Evolutionary conservation across 2,888 invertebrate genomes (phyloP).

Genomic region (Synanthedon tipuliformis): DNA sequence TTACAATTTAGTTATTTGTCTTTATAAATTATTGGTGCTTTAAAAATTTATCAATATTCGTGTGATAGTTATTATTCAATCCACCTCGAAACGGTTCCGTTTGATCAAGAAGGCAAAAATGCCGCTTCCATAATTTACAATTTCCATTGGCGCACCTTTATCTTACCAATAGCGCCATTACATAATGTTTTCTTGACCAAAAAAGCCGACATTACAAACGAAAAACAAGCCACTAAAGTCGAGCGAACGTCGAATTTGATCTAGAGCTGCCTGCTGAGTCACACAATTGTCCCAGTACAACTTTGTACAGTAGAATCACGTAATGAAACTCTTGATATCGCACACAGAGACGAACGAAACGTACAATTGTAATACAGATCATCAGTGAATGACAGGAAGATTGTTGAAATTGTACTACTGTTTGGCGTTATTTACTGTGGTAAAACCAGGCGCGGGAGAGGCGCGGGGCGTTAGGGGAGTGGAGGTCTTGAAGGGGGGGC

Average conservation of each 20-base stretch:
- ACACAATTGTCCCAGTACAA: slow-evolving; percentile 33
- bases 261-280: slow-evolving; percentile 56
- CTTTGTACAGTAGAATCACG: background rate
- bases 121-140: slow-evolving; percentile 22
- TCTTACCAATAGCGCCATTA: slow-evolving; percentile 39
- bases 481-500: slow-evolving; percentile 7
- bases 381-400: background rate
- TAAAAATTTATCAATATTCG: too few species aligned
- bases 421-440: background rate
- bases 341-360: background rate
- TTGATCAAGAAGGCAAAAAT: slow-evolving; percentile 35
- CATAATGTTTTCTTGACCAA: slow-evolving; percentile 38
- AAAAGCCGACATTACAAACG: slow-evolving; percentile 39
- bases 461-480: slow-evolving; percentile 13
- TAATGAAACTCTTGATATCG: background rate
- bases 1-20: too few species aligned
- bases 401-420: background rate
- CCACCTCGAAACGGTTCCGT: slow-evolving; percentile 6
- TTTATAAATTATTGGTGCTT: too few species aligned
- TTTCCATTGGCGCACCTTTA: slow-evolving; percentile 32
- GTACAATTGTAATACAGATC: background rate
- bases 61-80: background rate
- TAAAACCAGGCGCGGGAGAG: slow-evolving; percentile 16
- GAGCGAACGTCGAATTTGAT: slow-evolving; percentile 55
- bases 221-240: slow-evolving; percentile 54